phyloP scores from a whole-genome alignment of 1,140 invertebrate species.

The Phymorhynchus buccinoides region DNA sequence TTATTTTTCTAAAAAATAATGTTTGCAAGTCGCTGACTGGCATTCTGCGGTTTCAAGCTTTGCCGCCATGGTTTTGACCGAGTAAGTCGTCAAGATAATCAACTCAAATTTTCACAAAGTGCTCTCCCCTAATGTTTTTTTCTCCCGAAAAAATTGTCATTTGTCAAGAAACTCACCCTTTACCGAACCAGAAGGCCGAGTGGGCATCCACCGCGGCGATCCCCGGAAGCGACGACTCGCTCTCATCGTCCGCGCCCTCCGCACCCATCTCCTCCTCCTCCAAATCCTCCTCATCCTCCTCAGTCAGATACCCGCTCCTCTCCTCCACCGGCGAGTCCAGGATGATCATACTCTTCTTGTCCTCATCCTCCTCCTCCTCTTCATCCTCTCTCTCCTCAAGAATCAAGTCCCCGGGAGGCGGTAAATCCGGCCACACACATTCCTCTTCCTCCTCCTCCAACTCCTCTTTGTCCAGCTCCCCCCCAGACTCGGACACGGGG shows the following conservation, averaged over 20 bases:
- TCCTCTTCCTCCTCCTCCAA: not conserved
- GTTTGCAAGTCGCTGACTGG: too few species aligned
- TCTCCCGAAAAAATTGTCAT: too few species aligned
- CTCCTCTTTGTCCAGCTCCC: not conserved
- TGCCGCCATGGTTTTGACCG: too few species aligned
- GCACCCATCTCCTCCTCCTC: not conserved
- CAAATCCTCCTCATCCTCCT: too few species aligned
- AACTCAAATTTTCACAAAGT: too few species aligned
- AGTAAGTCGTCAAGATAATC: too few species aligned
- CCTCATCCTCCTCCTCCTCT: not conserved
- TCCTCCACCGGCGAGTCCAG: not conserved
- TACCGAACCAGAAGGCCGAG: not conserved
- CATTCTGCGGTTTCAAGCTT: too few species aligned
- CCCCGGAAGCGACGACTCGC: not conserved
- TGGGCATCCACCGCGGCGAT: not conserved
- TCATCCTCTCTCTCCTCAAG: not conserved
- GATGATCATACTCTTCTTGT: not conserved
- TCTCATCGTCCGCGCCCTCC: not conserved
- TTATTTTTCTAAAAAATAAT: too few species aligned
- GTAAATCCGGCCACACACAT: not conserved
- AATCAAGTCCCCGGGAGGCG: not conserved
- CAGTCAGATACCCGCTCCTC: too few species aligned
- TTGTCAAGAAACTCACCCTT: conserved; percentile 1
- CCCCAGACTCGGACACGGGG: not conserved
- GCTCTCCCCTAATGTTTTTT: too few species aligned